Evolutionary conservation across 2,888 invertebrate species (phyloP).

Genomic region (Drosophila austrosaltans): DNA sequence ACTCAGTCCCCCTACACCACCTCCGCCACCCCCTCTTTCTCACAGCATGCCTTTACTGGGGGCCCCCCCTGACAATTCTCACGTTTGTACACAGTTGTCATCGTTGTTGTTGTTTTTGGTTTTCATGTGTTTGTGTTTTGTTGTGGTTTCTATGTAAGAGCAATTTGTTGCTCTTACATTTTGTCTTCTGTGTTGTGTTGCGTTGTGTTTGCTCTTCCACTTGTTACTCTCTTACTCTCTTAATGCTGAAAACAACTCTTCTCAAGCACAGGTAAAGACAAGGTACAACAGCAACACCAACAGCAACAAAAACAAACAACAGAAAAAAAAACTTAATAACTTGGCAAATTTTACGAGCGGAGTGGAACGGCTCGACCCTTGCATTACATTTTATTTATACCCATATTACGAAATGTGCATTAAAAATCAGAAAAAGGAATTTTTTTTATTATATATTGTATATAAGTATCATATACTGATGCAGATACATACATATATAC

Average conservation of each 20-base stretch:
- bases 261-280: slow-evolving; percentile 27
- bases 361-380: slow-evolving; percentile 4
- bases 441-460: slow-evolving; percentile 5
- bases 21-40: slow-evolving; percentile 8
- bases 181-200: slow-evolving; percentile 25
- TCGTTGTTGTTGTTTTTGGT: slow-evolving; percentile 18
- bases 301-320: background rate
- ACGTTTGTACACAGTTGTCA: slow-evolving; percentile 42
- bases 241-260: slow-evolving; percentile 54
- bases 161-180: slow-evolving; percentile 12
- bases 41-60: background rate
- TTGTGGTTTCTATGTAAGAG: slow-evolving; percentile 44
- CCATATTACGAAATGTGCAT: slow-evolving; percentile 20
- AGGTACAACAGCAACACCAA: slow-evolving; percentile 25
- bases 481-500: background rate
- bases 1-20: slow-evolving; percentile 18
- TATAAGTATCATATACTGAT: background rate
- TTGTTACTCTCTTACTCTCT: slow-evolving; percentile 43
- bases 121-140: slow-evolving; percentile 44
- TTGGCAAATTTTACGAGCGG: slow-evolving; percentile 10
- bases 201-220: slow-evolving; percentile 23
- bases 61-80: slow-evolving; percentile 28
- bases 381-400: slow-evolving; percentile 13
- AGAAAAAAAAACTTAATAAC: slow-evolving; percentile 14
- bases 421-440: slow-evolving; percentile 13